Base-by-base conservation (phyloP, 1,140 invertebrate species). In the Xylocopa sonorina region DNA sequence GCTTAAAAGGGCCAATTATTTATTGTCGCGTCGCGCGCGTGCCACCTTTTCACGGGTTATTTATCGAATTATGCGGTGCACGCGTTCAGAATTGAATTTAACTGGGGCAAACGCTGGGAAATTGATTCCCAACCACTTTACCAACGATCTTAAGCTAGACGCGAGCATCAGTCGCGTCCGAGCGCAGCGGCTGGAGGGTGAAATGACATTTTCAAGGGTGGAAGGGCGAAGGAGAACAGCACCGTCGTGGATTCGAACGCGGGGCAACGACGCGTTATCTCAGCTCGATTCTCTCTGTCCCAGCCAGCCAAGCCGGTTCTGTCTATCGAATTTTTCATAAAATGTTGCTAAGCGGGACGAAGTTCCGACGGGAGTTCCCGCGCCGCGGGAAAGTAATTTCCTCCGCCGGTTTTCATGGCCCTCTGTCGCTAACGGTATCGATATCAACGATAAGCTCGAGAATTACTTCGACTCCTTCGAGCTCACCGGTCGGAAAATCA, bases 271-370 rank as follows among this genome's bases (percentile, higher is more conserved):
- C 34, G 27, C 48, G 62, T 74, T 74, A 75, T 64, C 58, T 18
- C 21, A 41, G 48, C 66, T 75, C 55, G 66, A 75, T 64, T 75
- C 55, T 75, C 48, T 64, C n/a, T 51, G 27, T 32, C 21, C 34
- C 34, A 64, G 48, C 2, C 24, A 32, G 32, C n/a, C n/a, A n/a
- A n/a, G n/a, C n/a, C 41, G 9, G 16, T 43, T 29, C n/a, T 3
- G 32, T 27, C 24, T 5, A 14, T 46, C 16, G 32, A n/a, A 64
- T 75, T 75, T 62, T 66, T 75, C 72, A 53, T 66, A 51, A 73
- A 43, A 41, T 34, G 14, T 21, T 55, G 24, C n/a, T 18, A 48
- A 18, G 55, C 6, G 21, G 73, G 62, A 66, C 46, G 32, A 75
- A 75, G 38, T 66, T 75, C 18, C 21, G 43, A 46, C 5, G n/a